phyloP scores from a whole-genome alignment of 2,113 vertebrate species.

The Polypterus senegalus region DNA sequence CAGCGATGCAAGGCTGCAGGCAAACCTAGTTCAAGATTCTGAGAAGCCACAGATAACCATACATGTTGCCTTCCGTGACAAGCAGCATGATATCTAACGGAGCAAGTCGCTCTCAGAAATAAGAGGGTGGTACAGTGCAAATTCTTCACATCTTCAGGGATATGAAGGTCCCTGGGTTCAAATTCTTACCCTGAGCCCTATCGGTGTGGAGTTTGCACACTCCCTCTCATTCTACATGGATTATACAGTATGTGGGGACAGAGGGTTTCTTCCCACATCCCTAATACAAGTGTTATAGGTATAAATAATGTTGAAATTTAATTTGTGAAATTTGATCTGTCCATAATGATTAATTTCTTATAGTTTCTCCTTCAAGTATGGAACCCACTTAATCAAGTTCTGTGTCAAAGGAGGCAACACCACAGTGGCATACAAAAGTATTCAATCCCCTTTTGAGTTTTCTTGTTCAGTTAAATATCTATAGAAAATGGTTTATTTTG shows the following conservation, averaged over 20 bases:
- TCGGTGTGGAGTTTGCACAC: too few relatives aligned
- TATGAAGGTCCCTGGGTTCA: too few relatives aligned
- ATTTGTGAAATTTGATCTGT: slow-evolving; percentile 2
- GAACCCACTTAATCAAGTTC: slow-evolving; percentile 1
- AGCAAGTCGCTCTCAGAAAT: background rate
- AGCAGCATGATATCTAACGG: background rate
- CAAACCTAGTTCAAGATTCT: background rate
- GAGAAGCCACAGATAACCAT: background rate
- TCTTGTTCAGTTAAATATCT: slow-evolving; percentile 31
- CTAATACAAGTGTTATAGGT: too few relatives aligned
- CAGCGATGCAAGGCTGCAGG: background rate
- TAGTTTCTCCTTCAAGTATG: slow-evolving; percentile 5
- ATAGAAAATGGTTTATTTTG: too few relatives aligned
- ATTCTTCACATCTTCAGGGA: slow-evolving; percentile 28
- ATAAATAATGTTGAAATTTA: background rate
- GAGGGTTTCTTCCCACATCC: background rate
- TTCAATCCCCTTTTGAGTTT: slow-evolving; percentile 37
- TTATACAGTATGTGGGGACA: slow-evolving; percentile 24
- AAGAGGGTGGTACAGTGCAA: background rate
- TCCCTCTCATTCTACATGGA: slow-evolving; percentile 28
- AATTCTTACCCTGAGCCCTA: too few relatives aligned
- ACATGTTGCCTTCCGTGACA: background rate
- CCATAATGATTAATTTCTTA: slow-evolving; percentile 7
- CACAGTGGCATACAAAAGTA: slow-evolving; percentile 48
- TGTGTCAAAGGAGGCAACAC: background rate